A percentile compares a stretch with the other conserved stretches of the same genome.
These are phyloP conservation scores for Oikopleura dioica DNA, from an alignment of 23 tunicate genomes.

Conservation along the genomic window DNA sequence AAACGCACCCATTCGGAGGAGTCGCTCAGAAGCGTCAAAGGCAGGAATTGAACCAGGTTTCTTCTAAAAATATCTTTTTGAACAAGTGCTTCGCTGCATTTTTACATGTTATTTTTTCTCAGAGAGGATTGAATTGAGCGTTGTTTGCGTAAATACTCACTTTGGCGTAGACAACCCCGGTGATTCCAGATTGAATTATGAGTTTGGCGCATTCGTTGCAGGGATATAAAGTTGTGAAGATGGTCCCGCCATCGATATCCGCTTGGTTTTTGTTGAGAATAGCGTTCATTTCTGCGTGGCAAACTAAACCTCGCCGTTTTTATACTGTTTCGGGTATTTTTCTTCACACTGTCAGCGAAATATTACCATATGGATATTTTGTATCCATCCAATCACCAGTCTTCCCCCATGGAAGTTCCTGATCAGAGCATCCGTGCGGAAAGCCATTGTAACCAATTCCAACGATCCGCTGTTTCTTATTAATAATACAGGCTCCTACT, in stretches of 20 bases:
- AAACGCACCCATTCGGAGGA: neutral
- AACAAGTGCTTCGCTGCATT: neutral
- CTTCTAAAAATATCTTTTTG: neutral
- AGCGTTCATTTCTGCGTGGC: conserved; percentile 99
- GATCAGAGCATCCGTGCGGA: conserved; percentile 78
- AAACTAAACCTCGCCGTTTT: conserved; percentile 21
- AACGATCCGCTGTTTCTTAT: conserved; percentile 68
- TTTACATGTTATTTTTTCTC: neutral
- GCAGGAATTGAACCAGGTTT: conserved; percentile 9
- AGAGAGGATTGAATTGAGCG: neutral
- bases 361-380: conserved; percentile 92
- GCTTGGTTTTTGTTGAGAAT: conserved; percentile 79
- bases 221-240: conserved; percentile 81
- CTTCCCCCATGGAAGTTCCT: conserved; percentile 52
- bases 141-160: neutral
- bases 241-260: conserved; percentile 44
- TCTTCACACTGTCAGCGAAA: too few species aligned
- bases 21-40: neutral
- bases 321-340: neutral
- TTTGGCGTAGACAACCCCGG: neutral
- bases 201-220: conserved; percentile 98
- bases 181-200: conserved; percentile 61
- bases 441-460: conserved; percentile 98
- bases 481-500: conserved; percentile 99
- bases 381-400: conserved; percentile 47